phyloP scores from a whole-genome alignment of 2,888 invertebrate species.

The Ashinkailepas kermadecensis region DNA sequence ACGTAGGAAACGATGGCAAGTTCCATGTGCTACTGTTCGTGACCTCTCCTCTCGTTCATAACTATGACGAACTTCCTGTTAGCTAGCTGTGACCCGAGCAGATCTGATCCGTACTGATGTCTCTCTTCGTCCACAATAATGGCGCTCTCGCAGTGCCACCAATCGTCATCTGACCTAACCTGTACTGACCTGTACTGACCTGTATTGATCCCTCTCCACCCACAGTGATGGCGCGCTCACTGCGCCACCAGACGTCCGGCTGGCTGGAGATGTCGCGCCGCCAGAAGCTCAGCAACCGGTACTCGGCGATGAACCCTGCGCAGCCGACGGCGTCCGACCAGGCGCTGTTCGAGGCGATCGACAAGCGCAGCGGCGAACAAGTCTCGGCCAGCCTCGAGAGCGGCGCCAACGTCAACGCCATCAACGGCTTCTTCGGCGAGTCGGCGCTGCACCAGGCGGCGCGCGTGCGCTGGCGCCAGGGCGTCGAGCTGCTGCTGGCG shows the following conservation, averaged over 20 bases:
- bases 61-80: too few relatives aligned
- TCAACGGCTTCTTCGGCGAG: slow-evolving; percentile 34
- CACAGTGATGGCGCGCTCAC: slow-evolving; percentile 20
- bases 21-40: too few relatives aligned
- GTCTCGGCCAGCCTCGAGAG: slow-evolving; percentile 27
- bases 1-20: too few relatives aligned
- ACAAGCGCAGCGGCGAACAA: slow-evolving; percentile 26
- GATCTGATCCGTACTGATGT: too few relatives aligned
- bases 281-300: neutral
- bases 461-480: slow-evolving; percentile 30
- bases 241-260: slow-evolving; percentile 19
- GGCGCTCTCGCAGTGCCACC: too few relatives aligned
- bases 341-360: slow-evolving; percentile 30
- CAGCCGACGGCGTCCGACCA: slow-evolving; percentile 3
- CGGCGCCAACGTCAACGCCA: slow-evolving; percentile 31
- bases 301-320: slow-evolving; percentile 9
- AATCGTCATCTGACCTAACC: too few relatives aligned
- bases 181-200: too few relatives aligned
- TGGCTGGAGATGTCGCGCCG: slow-evolving; percentile 22
- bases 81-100: too few relatives aligned
- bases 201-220: neutral
- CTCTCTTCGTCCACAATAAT: too few relatives aligned
- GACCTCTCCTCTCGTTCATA: too few relatives aligned
- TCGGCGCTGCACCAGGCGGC: slow-evolving; percentile 33
- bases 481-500: slow-evolving; percentile 29